A percentile compares a stretch with the other conserved stretches of the same genome.
Evolutionary conservation across 2,797 vertebrate genomes (phyloP).

Genomic region (Myotis findleyi): DNA sequence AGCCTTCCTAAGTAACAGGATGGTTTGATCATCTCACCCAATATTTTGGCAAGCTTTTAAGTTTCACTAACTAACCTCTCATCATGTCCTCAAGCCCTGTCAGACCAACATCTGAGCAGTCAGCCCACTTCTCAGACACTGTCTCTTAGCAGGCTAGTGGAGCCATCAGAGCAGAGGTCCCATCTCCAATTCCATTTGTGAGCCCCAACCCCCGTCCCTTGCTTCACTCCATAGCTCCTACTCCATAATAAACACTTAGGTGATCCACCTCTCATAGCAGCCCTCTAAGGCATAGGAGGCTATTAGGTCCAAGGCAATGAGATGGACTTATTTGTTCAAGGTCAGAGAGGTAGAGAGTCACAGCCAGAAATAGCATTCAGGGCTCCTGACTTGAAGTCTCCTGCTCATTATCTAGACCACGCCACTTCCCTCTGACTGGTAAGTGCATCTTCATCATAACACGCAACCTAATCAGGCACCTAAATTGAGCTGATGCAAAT

Average conservation of each 20-base stretch:
- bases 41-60: neutral
- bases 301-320: neutral
- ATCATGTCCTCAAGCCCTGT: neutral
- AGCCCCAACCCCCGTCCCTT: neutral
- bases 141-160: neutral
- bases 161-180: neutral
- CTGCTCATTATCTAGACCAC: constrained; percentile 56
- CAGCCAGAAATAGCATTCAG: constrained; percentile 67
- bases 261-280: neutral
- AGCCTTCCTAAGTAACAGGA: neutral
- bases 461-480: constrained; percentile 75
- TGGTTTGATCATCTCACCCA: neutral
- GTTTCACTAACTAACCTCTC: neutral
- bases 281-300: neutral
- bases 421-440: constrained; percentile 71
- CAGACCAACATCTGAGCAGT: neutral
- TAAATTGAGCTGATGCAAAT: constrained; percentile 78
- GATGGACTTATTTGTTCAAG: constrained; percentile 56
- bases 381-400: constrained; percentile 60
- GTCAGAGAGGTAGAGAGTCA: constrained; percentile 65
- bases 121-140: constrained; percentile 40
- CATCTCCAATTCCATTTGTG: constrained; percentile 31
- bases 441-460: constrained; percentile 78
- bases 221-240: neutral
- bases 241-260: neutral